Percentiles rank a stretch among this genome's conserved stretches.
phyloP scores from a whole-genome alignment of 2,113 vertebrate species.

The Phaethon lepturus region DNA sequence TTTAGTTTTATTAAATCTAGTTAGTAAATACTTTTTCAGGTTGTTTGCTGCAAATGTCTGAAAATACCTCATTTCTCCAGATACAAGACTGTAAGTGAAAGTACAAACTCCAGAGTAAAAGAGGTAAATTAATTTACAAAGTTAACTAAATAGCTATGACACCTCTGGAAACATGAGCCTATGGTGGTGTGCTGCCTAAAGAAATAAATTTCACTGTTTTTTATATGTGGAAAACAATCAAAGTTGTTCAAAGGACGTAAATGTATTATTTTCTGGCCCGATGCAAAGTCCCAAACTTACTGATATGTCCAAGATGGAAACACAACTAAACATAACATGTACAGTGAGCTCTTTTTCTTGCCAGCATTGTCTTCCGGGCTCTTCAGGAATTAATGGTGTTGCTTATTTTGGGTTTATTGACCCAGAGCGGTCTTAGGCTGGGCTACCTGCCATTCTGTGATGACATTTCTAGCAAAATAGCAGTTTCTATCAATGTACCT shows the following conservation, averaged over 20 bases:
- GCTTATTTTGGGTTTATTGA: not conserved
- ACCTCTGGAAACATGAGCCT: not conserved
- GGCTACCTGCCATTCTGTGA: not conserved
- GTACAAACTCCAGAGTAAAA: not conserved
- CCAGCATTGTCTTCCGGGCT: not conserved
- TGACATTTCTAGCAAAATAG: not conserved
- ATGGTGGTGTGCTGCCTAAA: not conserved
- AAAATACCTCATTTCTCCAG: not conserved
- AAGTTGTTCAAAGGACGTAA: not conserved
- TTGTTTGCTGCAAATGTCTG: not conserved
- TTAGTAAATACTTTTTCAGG: not conserved
- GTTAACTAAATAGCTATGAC: not conserved
- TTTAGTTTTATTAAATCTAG: not conserved
- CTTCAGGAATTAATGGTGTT: not conserved
- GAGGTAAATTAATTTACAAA: not conserved
- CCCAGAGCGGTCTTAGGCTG: not conserved
- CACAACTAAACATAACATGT: accelerated
- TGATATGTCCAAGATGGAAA: not conserved
- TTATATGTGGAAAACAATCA: not conserved
- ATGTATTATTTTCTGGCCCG: not conserved
- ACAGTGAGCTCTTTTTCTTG: not conserved
- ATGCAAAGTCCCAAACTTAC: not conserved
- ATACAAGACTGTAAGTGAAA: not conserved
- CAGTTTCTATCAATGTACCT: not conserved
- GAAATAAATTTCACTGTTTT: not conserved